Base-by-base conservation (phyloP, 2,888 invertebrate genomes). In the Eristalis tenax region DNA sequence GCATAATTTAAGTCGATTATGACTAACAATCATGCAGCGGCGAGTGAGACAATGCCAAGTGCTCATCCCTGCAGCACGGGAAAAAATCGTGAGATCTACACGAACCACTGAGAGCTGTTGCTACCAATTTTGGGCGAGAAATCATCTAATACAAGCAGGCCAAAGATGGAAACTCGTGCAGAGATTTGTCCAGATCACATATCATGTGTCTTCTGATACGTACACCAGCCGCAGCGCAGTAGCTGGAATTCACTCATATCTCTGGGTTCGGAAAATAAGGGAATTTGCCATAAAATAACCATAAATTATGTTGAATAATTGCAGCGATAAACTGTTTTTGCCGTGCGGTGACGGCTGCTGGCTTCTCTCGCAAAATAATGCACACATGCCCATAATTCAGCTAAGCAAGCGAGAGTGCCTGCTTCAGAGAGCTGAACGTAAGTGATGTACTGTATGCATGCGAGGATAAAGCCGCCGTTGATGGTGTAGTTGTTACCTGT, bases 161-260 rank as follows among this genome's bases (percentile, higher is more conserved):
- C 86, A 74, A 71, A 86, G 78, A 79, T 59, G 70, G 83, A 79
- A 83, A 86, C 86, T 86, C 86, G 86, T 86, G 86, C 86, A 79
- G 65, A 86, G 86, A 86, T 86, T 86, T 86, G 86, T 68, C 75
- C 75, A 79, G 86, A 83, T 83, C 83, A 83, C 83, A 83, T 86
- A 86, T 86, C 83, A 86, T 75, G 82, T 82, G 86, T 74, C 82
- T 81, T 81, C 82, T 82, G 81, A 76, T 77, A 77, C 81, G 81
- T 81, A 73, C 11, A 38, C 80, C 65, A 28, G 28, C 5, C 8
- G 13, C 74, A 66, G 75, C 80, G 43, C 81, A 43, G 86, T 86
- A 86, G 86, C 86, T 57, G 61, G 61, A 79, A 83, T 83, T 71
- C 32, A 69, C 61, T 82, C 64, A 82, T 74, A 74, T 77, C 69